Conservation (phyloP, 2,113 vertebrate species). For the Myrmecobius fasciatus region DNA sequence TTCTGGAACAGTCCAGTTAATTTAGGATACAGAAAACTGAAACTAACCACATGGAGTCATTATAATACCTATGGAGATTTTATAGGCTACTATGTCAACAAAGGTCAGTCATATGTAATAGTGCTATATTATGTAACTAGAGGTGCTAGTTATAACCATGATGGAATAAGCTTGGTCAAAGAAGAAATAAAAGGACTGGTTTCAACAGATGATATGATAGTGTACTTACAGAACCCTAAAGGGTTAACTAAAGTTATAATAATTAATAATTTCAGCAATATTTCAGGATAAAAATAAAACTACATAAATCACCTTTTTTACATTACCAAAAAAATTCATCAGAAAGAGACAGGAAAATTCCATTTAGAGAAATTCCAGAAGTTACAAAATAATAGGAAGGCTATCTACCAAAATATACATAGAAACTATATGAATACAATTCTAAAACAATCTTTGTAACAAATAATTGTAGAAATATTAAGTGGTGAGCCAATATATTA, state of each 20-base stretch:
- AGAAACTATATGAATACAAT: not conserved
- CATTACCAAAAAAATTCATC: not conserved
- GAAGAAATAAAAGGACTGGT: not conserved
- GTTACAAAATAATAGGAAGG: not conserved
- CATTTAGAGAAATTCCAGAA: not conserved
- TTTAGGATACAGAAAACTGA: not conserved
- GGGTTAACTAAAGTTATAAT: not conserved
- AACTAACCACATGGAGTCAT: not conserved
- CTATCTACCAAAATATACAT: not conserved
- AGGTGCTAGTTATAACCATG: not conserved
- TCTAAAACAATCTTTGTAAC: too few relatives aligned
- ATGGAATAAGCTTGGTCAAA: not conserved
- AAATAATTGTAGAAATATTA: not conserved
- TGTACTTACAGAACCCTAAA: not conserved
- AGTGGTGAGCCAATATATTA: not conserved
- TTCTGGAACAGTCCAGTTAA: constrained; percentile 29
- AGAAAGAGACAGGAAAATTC: not conserved
- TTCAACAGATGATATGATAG: not conserved
- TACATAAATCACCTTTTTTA: not conserved
- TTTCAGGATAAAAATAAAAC: not conserved
- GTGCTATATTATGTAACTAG: too few relatives aligned
- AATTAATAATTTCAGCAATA: not conserved
- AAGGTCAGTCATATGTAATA: not conserved
- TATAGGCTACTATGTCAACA: not conserved
- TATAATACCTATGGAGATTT: not conserved